phyloP scores from a whole-genome alignment of 2,797 vertebrate species.

The Menidia menidia region DNA sequence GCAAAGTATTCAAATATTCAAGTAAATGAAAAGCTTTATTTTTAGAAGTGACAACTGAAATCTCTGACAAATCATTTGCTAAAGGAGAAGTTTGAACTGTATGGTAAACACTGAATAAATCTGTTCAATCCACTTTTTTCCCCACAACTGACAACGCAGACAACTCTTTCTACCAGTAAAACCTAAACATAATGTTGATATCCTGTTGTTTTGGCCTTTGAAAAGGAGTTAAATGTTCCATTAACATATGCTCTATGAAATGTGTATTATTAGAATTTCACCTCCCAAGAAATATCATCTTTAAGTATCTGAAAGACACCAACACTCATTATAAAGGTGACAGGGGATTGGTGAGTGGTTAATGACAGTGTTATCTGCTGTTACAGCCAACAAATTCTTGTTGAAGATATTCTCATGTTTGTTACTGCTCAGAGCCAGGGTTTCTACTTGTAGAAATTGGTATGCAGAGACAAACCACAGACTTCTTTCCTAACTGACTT shows the following conservation, averaged over 20 bases:
- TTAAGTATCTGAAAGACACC: conserved; percentile 18
- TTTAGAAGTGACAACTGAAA: no score
- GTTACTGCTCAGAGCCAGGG: conserved; percentile 42
- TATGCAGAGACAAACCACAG: conserved; percentile 51
- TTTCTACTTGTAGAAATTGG: conserved; percentile 42
- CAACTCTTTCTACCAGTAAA: background rate
- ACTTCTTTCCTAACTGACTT: conserved; percentile 49
- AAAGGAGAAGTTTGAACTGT: no score
- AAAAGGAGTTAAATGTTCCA: background rate
- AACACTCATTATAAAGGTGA: background rate
- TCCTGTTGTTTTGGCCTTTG: background rate
- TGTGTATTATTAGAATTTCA: conserved; percentile 1
- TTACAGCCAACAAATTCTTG: conserved; percentile 29
- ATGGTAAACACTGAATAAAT: no score
- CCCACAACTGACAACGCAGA: background rate
- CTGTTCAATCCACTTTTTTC: no score
- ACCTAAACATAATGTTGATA: background rate
- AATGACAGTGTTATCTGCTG: conserved; percentile 37
- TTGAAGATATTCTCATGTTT: conserved; percentile 31
- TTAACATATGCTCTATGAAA: background rate
- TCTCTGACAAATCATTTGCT: no score
- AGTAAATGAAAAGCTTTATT: no score
- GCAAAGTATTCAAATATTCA: no score
- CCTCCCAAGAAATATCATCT: conserved; percentile 7
- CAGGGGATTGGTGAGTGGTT: conserved; percentile 16